Evolutionary conservation across 2,113 vertebrate genomes (phyloP).

Genomic region (Felis catus): F.catus_Fca126_mat1.0 CM031413.1:169147501-169148000

Average conservation of each 20-base stretch:
- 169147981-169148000: not conserved
- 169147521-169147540: not conserved
- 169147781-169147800: not conserved
- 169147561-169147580: not conserved
- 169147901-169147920: not conserved
- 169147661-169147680: not conserved
- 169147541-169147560: not conserved
- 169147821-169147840: not conserved
- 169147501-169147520: not conserved
- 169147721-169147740: too few relatives aligned
- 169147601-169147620: not conserved
- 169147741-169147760: not conserved
- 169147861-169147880: not conserved
- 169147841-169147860: not conserved
- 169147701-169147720: too few relatives aligned
- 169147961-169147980: not conserved
- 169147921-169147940: not conserved
- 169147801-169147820: not conserved
- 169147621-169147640: not conserved
- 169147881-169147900: not conserved
- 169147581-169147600: too few relatives aligned
- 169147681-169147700: fast-evolving
- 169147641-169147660: not conserved
- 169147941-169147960: not conserved
- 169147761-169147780: fast-evolving